A percentile compares a stretch with the other conserved stretches of the same genome.
Conservation (phyloP, 2,113 vertebrate genomes). For the Oxygymnocypris stewartii region DNA sequence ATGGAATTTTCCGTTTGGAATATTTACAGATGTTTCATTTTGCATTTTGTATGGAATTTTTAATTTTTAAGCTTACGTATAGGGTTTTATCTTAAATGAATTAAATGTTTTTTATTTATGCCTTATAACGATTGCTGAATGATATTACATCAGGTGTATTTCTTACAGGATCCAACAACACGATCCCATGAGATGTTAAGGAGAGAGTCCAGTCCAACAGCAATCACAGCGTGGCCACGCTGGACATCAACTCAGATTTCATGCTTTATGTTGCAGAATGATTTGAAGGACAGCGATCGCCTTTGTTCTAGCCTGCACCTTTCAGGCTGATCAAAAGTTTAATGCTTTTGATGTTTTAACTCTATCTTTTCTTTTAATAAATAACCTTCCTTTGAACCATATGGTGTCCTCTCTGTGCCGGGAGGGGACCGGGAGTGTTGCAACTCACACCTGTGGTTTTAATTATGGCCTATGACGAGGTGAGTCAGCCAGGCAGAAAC, state of each 20-base stretch:
- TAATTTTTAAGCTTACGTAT: too few species aligned
- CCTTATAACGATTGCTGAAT: too few species aligned
- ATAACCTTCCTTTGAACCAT: constrained; percentile 72
- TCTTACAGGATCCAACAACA: neutral
- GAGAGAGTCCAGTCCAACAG: constrained; percentile 42
- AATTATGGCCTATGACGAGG: constrained; percentile 75
- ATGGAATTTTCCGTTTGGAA: too few species aligned
- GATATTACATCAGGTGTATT: neutral
- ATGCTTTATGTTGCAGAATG: constrained; percentile 74
- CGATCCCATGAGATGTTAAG: constrained; percentile 26
- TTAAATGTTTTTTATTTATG: neutral
- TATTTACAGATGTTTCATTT: too few species aligned
- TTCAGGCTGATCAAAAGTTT: constrained; percentile 72
- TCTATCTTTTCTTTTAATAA: constrained; percentile 68
- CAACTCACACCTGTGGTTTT: constrained; percentile 78
- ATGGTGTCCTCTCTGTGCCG: constrained; percentile 77
- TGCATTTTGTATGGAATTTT: too few species aligned
- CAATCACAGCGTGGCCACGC: constrained; percentile 53
- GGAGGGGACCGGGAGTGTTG: constrained; percentile 71
- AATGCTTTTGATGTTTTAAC: constrained; percentile 76
- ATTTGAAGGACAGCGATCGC: constrained; percentile 65
- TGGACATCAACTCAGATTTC: constrained; percentile 65
- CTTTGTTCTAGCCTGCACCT: constrained; percentile 60
- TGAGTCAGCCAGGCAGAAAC: constrained; percentile 65
- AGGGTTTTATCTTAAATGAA: neutral